A percentile compares a stretch with the other conserved stretches of the same genome.
Evolutionary conservation across 2,113 vertebrate genomes (phyloP).

Genomic region (Sorex fumeus): DNA sequence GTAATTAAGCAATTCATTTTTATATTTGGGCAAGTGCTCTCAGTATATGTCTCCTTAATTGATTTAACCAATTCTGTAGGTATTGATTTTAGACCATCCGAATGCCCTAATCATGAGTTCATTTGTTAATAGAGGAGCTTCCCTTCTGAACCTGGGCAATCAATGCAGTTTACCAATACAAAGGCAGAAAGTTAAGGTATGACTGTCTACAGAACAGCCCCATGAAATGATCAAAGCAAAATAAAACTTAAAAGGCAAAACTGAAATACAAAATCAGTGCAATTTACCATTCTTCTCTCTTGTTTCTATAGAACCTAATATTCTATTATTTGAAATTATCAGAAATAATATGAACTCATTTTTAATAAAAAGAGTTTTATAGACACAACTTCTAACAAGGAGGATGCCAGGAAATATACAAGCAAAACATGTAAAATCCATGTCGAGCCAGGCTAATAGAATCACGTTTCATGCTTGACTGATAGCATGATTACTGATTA

Average conservation of each 20-base stretch:
- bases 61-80: conserved; percentile 62
- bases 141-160: conserved; percentile 47
- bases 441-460: conserved; percentile 53
- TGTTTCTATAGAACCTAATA: background rate
- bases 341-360: background rate
- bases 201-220: background rate
- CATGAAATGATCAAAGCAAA: background rate
- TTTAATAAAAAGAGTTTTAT: no score
- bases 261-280: background rate
- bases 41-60: conserved; percentile 64
- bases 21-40: conserved; percentile 63
- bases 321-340: conserved; percentile 27
- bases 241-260: background rate
- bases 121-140: conserved; percentile 60
- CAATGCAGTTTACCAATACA: conserved; percentile 40
- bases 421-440: background rate
- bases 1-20: conserved; percentile 72
- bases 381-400: no score
- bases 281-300: background rate
- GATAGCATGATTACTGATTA: conserved; percentile 68
- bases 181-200: background rate
- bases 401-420: conserved; percentile 5
- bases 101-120: conserved; percentile 65
- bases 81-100: conserved; percentile 65
- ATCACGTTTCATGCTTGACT: conserved; percentile 45